Conservation (phyloP, 1,140 invertebrate species). For the Drosophila aff. region DNA sequence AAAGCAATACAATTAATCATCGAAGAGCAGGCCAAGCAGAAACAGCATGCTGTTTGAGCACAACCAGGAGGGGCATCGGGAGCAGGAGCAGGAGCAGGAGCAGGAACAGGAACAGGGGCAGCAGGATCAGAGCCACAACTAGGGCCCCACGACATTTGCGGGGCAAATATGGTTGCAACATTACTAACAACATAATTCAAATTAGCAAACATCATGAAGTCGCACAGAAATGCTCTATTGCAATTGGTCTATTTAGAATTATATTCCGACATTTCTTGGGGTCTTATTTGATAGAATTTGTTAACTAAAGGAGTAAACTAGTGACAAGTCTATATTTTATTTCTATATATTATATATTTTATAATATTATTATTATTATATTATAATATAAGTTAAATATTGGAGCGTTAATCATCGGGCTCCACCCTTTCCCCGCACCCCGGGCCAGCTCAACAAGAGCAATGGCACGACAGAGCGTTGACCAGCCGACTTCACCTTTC, state of each 20-base stretch:
- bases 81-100: background rate
- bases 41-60: conserved; percentile 54
- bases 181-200: conserved; percentile 44
- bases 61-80: conserved; percentile 1
- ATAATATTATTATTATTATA: no score
- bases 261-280: background rate
- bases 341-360: no score
- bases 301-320: background rate
- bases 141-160: conserved; percentile 18
- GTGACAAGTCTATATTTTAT: no score
- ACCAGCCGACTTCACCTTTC: no score
- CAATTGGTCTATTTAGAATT: background rate
- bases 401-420: no score
- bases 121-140: conserved; percentile 30
- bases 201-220: conserved; percentile 8
- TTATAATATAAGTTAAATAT: no score
- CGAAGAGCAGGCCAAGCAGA: conserved; percentile 67
- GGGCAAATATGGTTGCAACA: conserved; percentile 61
- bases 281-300: background rate
- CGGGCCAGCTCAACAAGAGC: no score
- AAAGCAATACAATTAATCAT: conserved; percentile 79
- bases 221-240: conserved; percentile 27
- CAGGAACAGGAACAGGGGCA: background rate
- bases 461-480: no score
- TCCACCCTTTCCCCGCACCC: no score